Conservation (phyloP, 2,113 vertebrate species). For the Phrynosoma platyrhinos region DNA sequence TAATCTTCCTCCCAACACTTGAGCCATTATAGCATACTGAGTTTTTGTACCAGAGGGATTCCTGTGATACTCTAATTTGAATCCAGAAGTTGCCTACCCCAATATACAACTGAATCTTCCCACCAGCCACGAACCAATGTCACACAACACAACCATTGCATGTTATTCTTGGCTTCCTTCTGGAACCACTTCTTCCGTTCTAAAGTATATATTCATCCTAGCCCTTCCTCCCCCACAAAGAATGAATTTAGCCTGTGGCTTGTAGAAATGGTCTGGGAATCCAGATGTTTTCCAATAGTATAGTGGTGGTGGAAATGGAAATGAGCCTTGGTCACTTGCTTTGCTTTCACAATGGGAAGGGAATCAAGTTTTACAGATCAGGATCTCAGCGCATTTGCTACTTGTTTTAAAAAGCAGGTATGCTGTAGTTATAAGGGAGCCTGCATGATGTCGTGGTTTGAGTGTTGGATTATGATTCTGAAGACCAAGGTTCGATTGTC, state of each 20-base stretch:
- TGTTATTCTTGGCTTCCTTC: constrained; percentile 17
- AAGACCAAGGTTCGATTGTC: no score
- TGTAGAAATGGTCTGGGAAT: constrained; percentile 13
- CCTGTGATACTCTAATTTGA: background rate
- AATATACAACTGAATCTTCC: background rate
- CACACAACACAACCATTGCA: background rate
- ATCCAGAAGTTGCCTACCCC: background rate
- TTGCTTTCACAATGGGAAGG: background rate
- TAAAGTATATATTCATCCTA: background rate
- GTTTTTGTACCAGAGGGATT: background rate
- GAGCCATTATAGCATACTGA: background rate
- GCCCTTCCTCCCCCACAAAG: background rate
- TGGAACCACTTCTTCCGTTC: background rate
- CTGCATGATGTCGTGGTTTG: no score
- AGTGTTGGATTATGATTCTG: no score
- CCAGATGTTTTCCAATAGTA: constrained; percentile 28
- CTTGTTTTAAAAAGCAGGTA: background rate
- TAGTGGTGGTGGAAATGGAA: background rate
- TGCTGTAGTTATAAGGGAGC: background rate
- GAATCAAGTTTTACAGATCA: background rate
- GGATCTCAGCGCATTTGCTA: background rate
- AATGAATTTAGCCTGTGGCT: constrained; percentile 21
- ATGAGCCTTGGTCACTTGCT: background rate
- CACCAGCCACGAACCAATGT: background rate
- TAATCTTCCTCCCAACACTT: background rate